These are phyloP conservation scores for Numenius arquata DNA, from an alignment of 2,113 vertebrate species.

Conservation along the genomic window DNA sequence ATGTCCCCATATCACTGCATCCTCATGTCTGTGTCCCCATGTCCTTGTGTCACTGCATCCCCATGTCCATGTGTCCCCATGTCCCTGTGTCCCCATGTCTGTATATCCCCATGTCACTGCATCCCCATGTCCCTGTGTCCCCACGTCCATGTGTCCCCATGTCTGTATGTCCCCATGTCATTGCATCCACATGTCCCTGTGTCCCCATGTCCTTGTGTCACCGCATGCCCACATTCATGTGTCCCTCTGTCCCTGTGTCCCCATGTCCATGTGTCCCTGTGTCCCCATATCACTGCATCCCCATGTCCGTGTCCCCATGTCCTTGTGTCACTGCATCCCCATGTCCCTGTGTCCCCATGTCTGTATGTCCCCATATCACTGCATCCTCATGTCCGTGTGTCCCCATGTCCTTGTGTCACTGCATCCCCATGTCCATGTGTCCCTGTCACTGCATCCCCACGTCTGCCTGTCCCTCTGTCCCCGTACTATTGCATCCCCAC, in stretches of 20 bases:
- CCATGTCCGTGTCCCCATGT: neutral
- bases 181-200: too few relatives aligned
- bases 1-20: neutral
- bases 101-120: accelerated
- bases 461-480: too few relatives aligned
- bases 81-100: accelerated
- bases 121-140: neutral
- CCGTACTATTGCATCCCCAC: too few relatives aligned
- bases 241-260: neutral
- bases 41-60: too few relatives aligned
- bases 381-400: too few relatives aligned
- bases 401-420: neutral
- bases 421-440: accelerated
- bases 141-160: neutral
- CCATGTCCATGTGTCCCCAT: accelerated
- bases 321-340: accelerated
- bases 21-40: too few relatives aligned
- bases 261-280: neutral
- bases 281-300: accelerated
- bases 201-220: too few relatives aligned
- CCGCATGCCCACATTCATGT: too few relatives aligned
- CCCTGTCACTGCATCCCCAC: too few relatives aligned
- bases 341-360: neutral
- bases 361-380: accelerated
- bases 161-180: neutral